Conservation (phyloP, 1,140 invertebrate species). For the Brachionus paranguensis region DNA sequence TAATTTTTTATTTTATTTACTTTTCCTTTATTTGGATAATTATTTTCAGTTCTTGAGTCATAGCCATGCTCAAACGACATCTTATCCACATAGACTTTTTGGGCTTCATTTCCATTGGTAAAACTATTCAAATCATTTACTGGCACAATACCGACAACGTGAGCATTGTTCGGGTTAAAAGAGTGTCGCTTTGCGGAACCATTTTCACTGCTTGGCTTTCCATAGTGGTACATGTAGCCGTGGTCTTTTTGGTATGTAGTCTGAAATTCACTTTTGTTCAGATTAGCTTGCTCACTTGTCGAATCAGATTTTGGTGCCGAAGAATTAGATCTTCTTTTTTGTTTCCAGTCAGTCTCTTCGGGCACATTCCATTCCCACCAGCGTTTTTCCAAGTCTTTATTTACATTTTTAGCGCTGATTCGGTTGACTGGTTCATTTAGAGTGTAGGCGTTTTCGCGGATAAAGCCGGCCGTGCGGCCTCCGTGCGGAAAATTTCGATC, state of each 20-base stretch:
- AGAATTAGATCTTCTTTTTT: background rate
- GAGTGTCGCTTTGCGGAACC: background rate
- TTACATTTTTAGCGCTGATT: constrained; percentile 27
- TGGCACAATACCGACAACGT: constrained; percentile 19
- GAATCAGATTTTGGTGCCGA: background rate
- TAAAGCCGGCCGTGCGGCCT: background rate
- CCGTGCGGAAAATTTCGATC: background rate
- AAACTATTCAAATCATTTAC: constrained; percentile 35
- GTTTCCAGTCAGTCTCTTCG: background rate
- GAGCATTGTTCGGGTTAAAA: constrained; percentile 15
- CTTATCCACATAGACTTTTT: constrained; percentile 37
- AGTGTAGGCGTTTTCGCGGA: constrained; percentile 29
- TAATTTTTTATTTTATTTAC: background rate
- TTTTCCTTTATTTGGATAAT: constrained; percentile 36
- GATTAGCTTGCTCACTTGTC: background rate
- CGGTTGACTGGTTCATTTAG: constrained; percentile 24
- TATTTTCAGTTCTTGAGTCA: constrained; percentile 2
- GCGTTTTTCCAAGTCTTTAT: constrained; percentile 18
- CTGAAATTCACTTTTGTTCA: constrained; percentile 26
- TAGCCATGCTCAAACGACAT: constrained; percentile 37
- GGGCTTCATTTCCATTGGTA: background rate
- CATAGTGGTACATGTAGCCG: constrained; percentile 6
- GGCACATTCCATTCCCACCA: constrained; percentile 37
- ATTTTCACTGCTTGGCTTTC: background rate
- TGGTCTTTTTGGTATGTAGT: constrained; percentile 38